These are phyloP conservation scores for Guaruba guarouba DNA, from an alignment of 2,113 vertebrate genomes.

Conservation along the genomic window DNA sequence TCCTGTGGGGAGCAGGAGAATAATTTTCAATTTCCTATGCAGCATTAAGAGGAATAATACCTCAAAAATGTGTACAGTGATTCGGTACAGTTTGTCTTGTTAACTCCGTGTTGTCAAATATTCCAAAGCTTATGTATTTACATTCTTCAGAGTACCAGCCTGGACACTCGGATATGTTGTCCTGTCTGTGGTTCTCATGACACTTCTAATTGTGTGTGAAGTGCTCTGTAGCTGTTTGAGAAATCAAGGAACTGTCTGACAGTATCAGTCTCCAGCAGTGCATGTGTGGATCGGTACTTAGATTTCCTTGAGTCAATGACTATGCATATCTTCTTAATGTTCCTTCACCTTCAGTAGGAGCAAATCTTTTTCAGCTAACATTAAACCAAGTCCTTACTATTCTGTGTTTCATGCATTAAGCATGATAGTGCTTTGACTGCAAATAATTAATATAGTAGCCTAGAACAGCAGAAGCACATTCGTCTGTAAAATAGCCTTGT, in stretches of 20 bases:
- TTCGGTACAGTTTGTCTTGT: neutral
- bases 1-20: neutral
- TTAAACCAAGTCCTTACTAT: neutral
- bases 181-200: neutral
- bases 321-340: constrained; percentile 10
- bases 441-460: neutral
- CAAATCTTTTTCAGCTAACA: neutral
- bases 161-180: neutral
- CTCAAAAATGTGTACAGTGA: neutral
- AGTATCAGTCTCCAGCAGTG: neutral
- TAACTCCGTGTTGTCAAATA: neutral
- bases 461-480: constrained; percentile 48
- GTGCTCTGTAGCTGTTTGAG: neutral
- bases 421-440: constrained; percentile 2
- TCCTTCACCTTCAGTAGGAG: neutral
- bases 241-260: neutral
- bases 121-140: neutral
- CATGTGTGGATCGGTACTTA: constrained; percentile 34
- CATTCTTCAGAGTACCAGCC: neutral
- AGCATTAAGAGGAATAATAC: constrained; percentile 22
- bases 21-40: constrained; percentile 29
- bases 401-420: constrained; percentile 31
- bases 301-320: constrained; percentile 9
- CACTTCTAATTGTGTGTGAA: neutral
- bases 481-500: constrained; percentile 56